A percentile compares a stretch with the other conserved stretches of the same genome.
phyloP scores from a whole-genome alignment of 2,888 invertebrate species.

The Lasioglossum calceatum region DNA sequence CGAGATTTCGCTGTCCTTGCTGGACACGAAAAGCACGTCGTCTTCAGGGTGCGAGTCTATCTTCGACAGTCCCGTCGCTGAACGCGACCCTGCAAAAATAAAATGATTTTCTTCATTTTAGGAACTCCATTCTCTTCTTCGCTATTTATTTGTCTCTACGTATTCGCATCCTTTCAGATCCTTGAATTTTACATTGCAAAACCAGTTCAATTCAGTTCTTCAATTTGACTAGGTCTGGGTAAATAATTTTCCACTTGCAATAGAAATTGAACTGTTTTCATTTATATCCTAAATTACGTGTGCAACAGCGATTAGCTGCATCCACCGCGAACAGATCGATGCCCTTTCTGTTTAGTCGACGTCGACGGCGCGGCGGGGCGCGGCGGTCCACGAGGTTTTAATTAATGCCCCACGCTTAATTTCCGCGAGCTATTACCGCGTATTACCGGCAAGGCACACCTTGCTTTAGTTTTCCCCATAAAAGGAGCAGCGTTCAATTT shows the following conservation, averaged over 20 bases:
- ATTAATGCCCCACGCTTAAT: constrained; percentile 46
- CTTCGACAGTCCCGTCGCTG: constrained; percentile 65
- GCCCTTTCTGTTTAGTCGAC: background rate
- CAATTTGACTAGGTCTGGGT: no score
- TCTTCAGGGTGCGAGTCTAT: constrained; percentile 86
- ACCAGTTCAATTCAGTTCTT: no score
- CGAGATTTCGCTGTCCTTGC: constrained; percentile 91
- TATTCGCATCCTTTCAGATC: no score
- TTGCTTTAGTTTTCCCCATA: constrained; percentile 46
- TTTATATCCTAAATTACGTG: background rate
- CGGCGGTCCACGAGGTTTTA: constrained; percentile 8
- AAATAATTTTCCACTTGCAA: no score
- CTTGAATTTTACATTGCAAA: no score
- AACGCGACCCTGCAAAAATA: constrained; percentile 73
- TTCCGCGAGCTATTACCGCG: constrained; percentile 44
- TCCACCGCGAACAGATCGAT: background rate
- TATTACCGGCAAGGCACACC: constrained; percentile 48
- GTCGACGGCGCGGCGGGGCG: background rate
- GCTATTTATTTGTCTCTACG: background rate
- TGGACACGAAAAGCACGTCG: constrained; percentile 92
- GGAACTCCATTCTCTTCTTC: background rate
- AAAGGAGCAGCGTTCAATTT: constrained; percentile 58
- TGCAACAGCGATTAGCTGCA: background rate
- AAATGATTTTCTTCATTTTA: background rate
- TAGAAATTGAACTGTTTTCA: no score